Base-by-base conservation (phyloP, 2,888 invertebrate genomes). In the Cepaea hortensis region DNA sequence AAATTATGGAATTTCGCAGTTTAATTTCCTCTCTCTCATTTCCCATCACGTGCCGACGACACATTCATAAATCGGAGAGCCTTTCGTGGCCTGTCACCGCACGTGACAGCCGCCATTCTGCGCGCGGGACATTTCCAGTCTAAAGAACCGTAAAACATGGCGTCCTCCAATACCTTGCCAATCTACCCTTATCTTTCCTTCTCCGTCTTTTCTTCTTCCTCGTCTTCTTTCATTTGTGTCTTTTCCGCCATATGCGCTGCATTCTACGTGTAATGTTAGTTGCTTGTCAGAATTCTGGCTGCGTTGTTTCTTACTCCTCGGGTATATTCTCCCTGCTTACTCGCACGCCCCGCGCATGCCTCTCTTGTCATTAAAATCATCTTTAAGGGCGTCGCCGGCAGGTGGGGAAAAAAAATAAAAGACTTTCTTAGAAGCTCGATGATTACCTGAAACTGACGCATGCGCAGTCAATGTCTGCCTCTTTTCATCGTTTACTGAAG, bases 391-490 rank as follows among this genome's bases (percentile, higher is more conserved):
- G 65, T 76, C 76, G 76, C 84, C 75, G 62, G 84, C 84, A 35
- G 35, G 35, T 35, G 65, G 20, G 65, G 75, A 11, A 76, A 76
- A 75, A 35, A 84, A 76, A 84, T 76, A 79, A 84, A 35, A 76
- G 83, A 75, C 75, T n/a, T 48, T 75, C 76, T 18, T 3, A 65
- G 76, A 76, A 84, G 75, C 65, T 75, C 75, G 73, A 48, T 70
- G 65, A 85, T 70, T 70, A 85, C 85, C 85, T 85, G 85, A 70
- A 55, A 85, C 70, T 85, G 79, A 85, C 85, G 85, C 85, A 85
- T 70, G 85, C 85, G 68, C 85, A 79, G 79, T 79, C 85, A 55
- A 79, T 70, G 77, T 79, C 85, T 77, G 55, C 46, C 48, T 85
- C 70, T 79, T 79, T 79, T 85, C 75, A 77, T 79, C 85, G 68